Base-by-base conservation (phyloP, 2,797 vertebrate genomes). In the Microhierax caerulescens region DNA sequence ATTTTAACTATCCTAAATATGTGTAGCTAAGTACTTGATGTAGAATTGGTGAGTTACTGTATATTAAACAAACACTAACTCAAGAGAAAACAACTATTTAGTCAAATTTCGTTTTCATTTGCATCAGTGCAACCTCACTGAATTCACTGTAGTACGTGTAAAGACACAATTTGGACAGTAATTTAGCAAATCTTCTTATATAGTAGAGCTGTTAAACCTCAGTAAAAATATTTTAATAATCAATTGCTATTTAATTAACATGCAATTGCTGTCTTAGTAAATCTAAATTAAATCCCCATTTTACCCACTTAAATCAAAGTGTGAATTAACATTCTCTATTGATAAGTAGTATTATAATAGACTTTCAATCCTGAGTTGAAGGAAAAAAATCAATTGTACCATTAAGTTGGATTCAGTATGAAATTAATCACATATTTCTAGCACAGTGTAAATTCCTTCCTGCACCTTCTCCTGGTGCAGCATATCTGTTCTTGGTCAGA, bases 211-310 rank as follows among this genome's bases (percentile, higher is more conserved):
- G 36, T 91, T 92, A 95, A 69, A 51, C 30, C 73, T 88, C 61
- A 88, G 48, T 64, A 94, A 96, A 97, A 97, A 90, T 77, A 88
- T 91, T 97, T 88, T 73, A 90, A 94, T 96, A 93, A 92, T 95
- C 93, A 97, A 97, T 96, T 95, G 54, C 25, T 91, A 64, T 92
- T 95, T 94, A 96, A 97, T 97, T 97, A 97, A 93, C 90, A 88
- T 94, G 53, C 87, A 97, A 75, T 85, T 86, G 22, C 47, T 83
- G 57, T 94, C 74, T 88, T 91, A 95, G 90, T 95, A 97, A 97
- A 97, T 73, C 72, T 91, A 94, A 97, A 95, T 97, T 94, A 97
- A 96, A 97, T 95, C 47, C 76, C 84, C 43, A 51, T 95, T 97
- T 98, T 91, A 96, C 91, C 79, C 61, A 87, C 85, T 96, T 96